A percentile compares a stretch with the other conserved stretches of the same genome.
Evolutionary conservation across 1,140 invertebrate genomes (phyloP).

Genomic region (Meloidogyne floridensis): DNA sequence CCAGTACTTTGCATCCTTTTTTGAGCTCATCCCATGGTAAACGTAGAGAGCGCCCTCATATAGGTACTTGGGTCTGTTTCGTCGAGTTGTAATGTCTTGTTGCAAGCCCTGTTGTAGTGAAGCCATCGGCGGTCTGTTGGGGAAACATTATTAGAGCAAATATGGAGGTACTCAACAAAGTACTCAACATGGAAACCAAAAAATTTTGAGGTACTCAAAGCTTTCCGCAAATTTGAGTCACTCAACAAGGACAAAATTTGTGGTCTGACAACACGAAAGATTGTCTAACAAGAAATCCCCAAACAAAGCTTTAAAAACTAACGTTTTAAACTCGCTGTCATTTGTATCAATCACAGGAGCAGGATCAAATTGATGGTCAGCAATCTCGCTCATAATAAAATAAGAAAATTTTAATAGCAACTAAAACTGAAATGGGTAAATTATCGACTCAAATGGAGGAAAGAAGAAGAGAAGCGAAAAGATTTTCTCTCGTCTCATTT

Average conservation of each 20-base stretch:
- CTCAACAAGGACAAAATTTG: neutral
- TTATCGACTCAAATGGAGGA: constrained; percentile 5
- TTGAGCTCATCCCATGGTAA: constrained; percentile 19
- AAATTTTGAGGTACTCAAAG: neutral
- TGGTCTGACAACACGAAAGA: neutral
- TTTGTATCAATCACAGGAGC: neutral
- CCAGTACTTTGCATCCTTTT: constrained; percentile 19
- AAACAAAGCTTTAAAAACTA: neutral
- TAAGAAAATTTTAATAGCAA: neutral
- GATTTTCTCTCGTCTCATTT: neutral
- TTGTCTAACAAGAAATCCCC: neutral
- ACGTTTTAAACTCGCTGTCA: neutral
- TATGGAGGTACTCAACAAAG: too few species aligned
- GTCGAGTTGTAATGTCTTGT: constrained; percentile 5
- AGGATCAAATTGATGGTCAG: neutral
- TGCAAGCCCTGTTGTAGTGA: neutral
- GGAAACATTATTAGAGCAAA: neutral
- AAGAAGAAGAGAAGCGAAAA: neutral
- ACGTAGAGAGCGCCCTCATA: constrained; percentile 16
- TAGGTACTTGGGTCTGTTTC: constrained; percentile 13
- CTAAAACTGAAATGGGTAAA: constrained; percentile 1
- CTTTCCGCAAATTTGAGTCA: neutral
- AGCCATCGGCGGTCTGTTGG: neutral
- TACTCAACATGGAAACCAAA: too few species aligned
- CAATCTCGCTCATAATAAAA: neutral